Percentiles rank a stretch among this genome's conserved stretches.
Evolutionary conservation across 2,113 vertebrate genomes (phyloP).

Genomic region (Taxidea taxus): DNA sequence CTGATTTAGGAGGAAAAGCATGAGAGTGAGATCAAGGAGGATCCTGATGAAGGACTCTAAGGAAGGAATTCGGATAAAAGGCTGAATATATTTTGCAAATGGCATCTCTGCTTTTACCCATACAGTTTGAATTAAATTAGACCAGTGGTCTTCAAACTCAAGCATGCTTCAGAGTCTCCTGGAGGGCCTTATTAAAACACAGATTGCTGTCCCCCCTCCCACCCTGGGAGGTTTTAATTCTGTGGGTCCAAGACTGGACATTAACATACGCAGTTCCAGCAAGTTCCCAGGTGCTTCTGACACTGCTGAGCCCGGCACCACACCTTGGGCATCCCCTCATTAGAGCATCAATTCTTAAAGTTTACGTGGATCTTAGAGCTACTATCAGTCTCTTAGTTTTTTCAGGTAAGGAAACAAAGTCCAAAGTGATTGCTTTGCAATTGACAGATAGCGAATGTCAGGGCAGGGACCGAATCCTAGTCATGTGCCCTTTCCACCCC

Average conservation of each 20-base stretch:
- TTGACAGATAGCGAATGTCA: not conserved
- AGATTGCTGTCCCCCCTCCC: too few species aligned
- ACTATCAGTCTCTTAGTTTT: not conserved
- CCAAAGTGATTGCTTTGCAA: not conserved
- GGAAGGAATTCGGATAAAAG: not conserved
- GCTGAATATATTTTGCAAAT: not conserved
- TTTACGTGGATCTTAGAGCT: not conserved
- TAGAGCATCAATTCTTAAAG: not conserved
- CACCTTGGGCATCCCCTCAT: not conserved
- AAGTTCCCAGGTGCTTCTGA: not conserved
- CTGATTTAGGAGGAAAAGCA: not conserved
- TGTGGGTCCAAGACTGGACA: not conserved
- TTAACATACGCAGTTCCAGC: not conserved
- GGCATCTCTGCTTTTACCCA: not conserved
- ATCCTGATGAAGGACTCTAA: not conserved
- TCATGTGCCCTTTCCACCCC: not conserved
- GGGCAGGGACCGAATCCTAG: not conserved
- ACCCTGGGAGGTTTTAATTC: not conserved
- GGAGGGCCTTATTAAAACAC: not conserved
- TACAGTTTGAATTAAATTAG: not conserved
- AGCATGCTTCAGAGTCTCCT: not conserved
- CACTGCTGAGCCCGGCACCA: too few species aligned
- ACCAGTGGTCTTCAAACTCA: not conserved
- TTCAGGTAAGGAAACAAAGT: not conserved
- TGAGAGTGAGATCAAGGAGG: not conserved